Base-by-base conservation (phyloP, 2,797 vertebrate species). In the Odontamblyopus lacepedii region DNA sequence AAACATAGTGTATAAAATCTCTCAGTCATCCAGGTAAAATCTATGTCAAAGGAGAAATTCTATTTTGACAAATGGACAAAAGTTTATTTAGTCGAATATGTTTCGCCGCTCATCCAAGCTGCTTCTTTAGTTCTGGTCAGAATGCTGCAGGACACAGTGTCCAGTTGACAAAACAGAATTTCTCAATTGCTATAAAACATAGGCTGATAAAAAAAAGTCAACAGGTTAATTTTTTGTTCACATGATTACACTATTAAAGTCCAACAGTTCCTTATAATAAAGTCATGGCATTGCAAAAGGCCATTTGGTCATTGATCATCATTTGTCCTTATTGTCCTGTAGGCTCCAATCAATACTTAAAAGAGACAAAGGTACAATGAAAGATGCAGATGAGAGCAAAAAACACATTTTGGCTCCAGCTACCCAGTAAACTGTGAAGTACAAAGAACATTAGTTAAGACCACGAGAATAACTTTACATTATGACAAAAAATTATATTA, bases 361-460 rank as follows among this genome's bases (percentile, higher is more conserved):
- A 26, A 97, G 88, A 60, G 86, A 0, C 66, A 98, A 85, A 0
- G 98, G 98, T 9, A 96, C 7, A 61, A 97, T 73, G 82, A 99
- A 97, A 9, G 94, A 88, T 38, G 78, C 91, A 0, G 96, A 91
- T 5, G 94, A 95, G 73, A 93, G 0, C 0, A 95, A 91, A 78
- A 96, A 99, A 83, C 97, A 98, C 27, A 85, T 69, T 76, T 95
- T 90, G 12, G 95, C 95, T 74, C 97, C 97, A 0, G 94, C 94
- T 85, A 98, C 91, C 98, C 98, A 99, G 88, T 98, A 99, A 77
- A 92, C 83, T 90, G 81, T 64, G 67, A 76, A 70, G 13, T 27
- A 83, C 77, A 74, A 76, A 41, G 57, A 62, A 0, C 4, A 11
- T 63, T 65, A 19, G 7, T 27, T 30, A 3, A 32, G 32, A 30